Conservation (phyloP, 2,113 vertebrate species). For the Chitala chitala region DNA sequence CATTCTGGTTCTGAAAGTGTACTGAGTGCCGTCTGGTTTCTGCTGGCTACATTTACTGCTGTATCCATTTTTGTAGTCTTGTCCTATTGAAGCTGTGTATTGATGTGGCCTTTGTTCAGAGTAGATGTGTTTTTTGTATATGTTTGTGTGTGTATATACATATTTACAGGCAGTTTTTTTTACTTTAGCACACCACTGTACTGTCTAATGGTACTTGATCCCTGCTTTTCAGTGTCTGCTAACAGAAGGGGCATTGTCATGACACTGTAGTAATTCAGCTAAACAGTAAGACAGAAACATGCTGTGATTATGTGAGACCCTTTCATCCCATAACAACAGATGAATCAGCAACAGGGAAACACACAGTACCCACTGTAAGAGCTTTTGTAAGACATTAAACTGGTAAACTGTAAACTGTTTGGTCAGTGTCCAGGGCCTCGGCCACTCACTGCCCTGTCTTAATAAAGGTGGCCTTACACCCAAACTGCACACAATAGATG, state of each 20-base stretch:
- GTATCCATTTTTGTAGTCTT: neutral
- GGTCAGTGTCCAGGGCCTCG: no score
- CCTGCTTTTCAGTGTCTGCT: neutral
- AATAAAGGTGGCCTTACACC: no score
- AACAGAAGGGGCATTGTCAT: neutral
- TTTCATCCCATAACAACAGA: no score
- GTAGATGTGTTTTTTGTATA: neutral
- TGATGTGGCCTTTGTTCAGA: neutral
- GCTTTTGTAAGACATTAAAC: no score
- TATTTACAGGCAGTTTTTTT: neutral
- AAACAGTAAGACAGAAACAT: neutral
- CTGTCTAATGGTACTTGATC: neutral
- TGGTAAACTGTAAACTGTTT: no score
- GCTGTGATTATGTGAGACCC: no score
- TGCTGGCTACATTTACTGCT: slow-evolving; percentile 1
- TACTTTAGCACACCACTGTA: neutral
- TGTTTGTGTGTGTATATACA: neutral
- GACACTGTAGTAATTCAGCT: neutral
- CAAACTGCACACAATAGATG: no score
- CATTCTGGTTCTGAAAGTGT: neutral
- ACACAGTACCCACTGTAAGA: no score
- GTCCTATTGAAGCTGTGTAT: neutral
- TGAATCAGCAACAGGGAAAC: no score
- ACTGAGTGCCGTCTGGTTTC: no score
- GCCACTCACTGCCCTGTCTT: no score